Conservation (phyloP, 1,140 invertebrate genomes). For the Eciton burchellii region DNA sequence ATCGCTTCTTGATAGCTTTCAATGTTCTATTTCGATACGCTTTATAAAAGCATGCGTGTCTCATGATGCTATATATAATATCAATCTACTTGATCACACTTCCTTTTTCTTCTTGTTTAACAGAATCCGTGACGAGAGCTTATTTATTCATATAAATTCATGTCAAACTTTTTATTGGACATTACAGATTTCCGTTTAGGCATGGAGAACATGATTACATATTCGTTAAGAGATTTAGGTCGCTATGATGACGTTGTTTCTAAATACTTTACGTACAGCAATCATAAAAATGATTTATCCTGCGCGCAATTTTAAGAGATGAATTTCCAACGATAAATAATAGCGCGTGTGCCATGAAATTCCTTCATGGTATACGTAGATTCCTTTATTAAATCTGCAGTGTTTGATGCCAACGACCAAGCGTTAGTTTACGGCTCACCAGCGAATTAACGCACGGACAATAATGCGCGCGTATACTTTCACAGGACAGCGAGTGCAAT, state of each 20-base stretch:
- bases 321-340: background rate
- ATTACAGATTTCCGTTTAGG: background rate
- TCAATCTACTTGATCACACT: background rate
- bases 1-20: constrained; percentile 31
- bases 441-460: background rate
- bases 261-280: background rate
- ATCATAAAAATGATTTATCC: background rate
- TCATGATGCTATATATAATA: background rate
- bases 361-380: background rate
- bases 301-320: background rate
- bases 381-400: constrained; percentile 15
- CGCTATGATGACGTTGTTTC: background rate
- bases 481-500: constrained; percentile 12
- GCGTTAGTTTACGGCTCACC: background rate
- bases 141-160: constrained; percentile 12
- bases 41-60: constrained; percentile 13
- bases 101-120: too few species aligned
- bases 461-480: constrained; percentile 24
- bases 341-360: background rate
- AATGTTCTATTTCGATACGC: constrained; percentile 31
- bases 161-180: background rate
- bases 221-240: background rate
- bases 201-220: background rate
- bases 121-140: background rate
- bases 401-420: background rate